phyloP scores from a whole-genome alignment of 2,888 invertebrate genomes.

The Noctua janthina region DNA sequence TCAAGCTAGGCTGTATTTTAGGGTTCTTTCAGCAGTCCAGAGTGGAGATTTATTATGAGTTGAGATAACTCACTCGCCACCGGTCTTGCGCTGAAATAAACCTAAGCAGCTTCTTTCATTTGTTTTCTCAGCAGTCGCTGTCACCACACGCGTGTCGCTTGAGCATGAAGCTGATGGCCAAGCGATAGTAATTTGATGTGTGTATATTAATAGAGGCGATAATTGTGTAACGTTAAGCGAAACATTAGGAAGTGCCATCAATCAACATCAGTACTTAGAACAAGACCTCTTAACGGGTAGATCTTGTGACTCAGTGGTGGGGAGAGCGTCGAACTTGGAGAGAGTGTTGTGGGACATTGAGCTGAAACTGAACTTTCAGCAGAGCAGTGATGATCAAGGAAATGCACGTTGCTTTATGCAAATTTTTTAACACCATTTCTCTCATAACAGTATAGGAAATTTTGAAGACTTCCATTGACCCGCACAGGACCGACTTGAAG shows the following conservation, averaged over 20 bases:
- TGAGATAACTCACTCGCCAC: too few relatives aligned
- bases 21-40: background rate
- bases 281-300: slow-evolving; percentile 52
- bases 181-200: slow-evolving; percentile 1
- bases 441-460: background rate
- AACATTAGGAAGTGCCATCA: slow-evolving; percentile 57
- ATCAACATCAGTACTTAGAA: slow-evolving; percentile 64
- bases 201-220: slow-evolving; percentile 37
- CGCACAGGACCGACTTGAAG: too few relatives aligned
- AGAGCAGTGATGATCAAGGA: background rate
- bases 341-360: background rate
- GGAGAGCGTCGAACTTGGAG: background rate
- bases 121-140: background rate
- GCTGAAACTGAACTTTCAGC: background rate
- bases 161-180: background rate
- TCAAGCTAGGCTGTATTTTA: background rate
- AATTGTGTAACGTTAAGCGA: slow-evolving; percentile 36
- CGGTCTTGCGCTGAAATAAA: too few relatives aligned
- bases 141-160: background rate
- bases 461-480: background rate
- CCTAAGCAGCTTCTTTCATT: background rate
- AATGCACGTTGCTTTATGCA: background rate
- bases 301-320: slow-evolving; percentile 49
- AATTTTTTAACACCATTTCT: background rate
- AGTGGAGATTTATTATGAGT: background rate